phyloP scores from a whole-genome alignment of 2,888 invertebrate species.

The Parnassius smintheus region DNA sequence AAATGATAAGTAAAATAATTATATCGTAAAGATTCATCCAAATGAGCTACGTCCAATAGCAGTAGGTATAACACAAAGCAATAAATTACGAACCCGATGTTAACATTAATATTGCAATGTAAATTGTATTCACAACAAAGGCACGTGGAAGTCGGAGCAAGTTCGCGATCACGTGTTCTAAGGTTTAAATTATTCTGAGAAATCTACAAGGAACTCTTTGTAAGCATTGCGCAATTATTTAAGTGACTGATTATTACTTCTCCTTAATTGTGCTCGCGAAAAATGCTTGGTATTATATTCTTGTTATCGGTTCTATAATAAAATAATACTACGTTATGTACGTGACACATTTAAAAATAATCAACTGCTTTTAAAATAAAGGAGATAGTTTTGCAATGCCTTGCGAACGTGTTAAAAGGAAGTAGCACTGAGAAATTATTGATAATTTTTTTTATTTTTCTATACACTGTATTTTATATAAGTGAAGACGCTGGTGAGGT shows the following conservation, averaged over 20 bases:
- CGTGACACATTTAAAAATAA: slow-evolving; percentile 33
- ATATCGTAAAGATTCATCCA: neutral
- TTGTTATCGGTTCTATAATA: too few relatives aligned
- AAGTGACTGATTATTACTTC: neutral
- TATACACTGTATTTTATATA: too few relatives aligned
- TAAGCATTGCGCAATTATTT: slow-evolving; percentile 13
- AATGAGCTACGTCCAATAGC: neutral
- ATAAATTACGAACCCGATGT: slow-evolving; percentile 9
- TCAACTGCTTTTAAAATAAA: too few relatives aligned
- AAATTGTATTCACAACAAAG: slow-evolving; percentile 18
- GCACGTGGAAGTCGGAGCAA: slow-evolving; percentile 14
- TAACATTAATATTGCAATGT: slow-evolving; percentile 14
- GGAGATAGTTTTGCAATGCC: too few relatives aligned
- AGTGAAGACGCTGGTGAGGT: too few relatives aligned
- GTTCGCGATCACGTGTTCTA: slow-evolving; percentile 18
- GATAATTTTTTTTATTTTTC: too few relatives aligned
- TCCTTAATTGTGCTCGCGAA: neutral
- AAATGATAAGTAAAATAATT: too few relatives aligned
- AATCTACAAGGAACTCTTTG: slow-evolving; percentile 11
- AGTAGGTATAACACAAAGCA: neutral
- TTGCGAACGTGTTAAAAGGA: too few relatives aligned
- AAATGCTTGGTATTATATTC: neutral
- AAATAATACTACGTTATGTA: neutral
- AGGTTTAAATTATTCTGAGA: neutral
- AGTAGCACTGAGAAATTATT: too few relatives aligned